A percentile compares a stretch with the other conserved stretches of the same genome.
Conservation (phyloP, 1,140 invertebrate genomes). For the Calephelis nemesis region DNA sequence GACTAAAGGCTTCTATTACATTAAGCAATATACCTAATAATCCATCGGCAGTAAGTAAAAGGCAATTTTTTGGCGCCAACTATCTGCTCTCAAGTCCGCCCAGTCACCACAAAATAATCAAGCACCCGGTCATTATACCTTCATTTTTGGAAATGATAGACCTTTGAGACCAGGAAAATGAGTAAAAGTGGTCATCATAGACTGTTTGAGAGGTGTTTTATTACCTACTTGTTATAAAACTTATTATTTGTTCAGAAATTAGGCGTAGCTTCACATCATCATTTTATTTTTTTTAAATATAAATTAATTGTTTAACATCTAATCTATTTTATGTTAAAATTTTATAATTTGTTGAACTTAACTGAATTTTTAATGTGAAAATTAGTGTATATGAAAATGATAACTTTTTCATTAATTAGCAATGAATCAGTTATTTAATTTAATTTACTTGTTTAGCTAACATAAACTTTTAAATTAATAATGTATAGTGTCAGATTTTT, state of each 20-base stretch:
- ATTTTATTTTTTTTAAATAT: too few species aligned
- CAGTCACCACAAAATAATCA: constrained; percentile 69
- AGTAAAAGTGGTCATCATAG: constrained; percentile 43
- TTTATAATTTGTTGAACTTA: too few species aligned
- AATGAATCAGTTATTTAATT: too few species aligned
- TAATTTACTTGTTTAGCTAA: too few species aligned
- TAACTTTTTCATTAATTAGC: too few species aligned
- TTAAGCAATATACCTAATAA: background rate
- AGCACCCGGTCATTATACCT: constrained; percentile 65
- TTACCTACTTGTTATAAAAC: background rate
- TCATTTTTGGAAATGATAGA: constrained; percentile 52
- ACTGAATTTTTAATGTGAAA: too few species aligned
- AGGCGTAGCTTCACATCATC: background rate
- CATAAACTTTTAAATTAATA: too few species aligned
- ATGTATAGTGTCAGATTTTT: too few species aligned
- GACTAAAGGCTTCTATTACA: background rate
- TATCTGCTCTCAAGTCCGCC: constrained; percentile 36
- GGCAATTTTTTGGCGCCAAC: constrained; percentile 58
- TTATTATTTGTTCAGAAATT: background rate
- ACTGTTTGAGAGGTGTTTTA: constrained; percentile 12
- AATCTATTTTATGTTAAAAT: too few species aligned
- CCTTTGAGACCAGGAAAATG: constrained; percentile 41
- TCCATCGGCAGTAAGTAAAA: constrained; percentile 29
- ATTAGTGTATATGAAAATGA: too few species aligned
- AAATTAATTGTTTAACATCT: too few species aligned